Evolutionary conservation across 1,140 invertebrate species (phyloP), one percentile per base, ranked within the genome.

Genomic region (Drosophila varians): DNA sequence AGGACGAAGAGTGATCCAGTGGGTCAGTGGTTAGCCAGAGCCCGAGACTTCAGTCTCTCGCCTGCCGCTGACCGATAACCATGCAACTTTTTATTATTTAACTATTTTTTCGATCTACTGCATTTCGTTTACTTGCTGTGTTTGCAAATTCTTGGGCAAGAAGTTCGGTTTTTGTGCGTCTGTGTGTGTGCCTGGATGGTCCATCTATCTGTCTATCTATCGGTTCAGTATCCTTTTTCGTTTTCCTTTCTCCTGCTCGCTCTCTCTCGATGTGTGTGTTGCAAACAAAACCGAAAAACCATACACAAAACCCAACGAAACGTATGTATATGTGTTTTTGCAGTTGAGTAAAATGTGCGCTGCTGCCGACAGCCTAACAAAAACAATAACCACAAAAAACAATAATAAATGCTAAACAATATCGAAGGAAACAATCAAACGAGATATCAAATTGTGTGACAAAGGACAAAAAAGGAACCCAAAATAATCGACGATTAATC

Each of bases 341-440:
- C 77, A 87, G 77, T 77, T 82, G 43, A 87, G 28, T 46, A 77
- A 87, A 66, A 78, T 79, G 80, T 83, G 69, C 45, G 71, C 55
- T 48, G 71, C 55, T 45, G 36, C 71, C 36, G 54, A 57, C n/a
- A 55, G 57, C 55, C 19, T 47, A 53, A 72, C 23, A 18, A 68
- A 75, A 72, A 64, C 52, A 56, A 66, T 58, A 65, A 70, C 60
- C 38, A 8, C 34, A 52, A 69, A 14, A 23, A 51, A 64, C 23
- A 52, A 66, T 9, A 51, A 64, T 16, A 52, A 66, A 11, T 40
- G 60, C n/a, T 47, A 66, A 57, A 47, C 34, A 47, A 56, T 11
- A 36, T n/a, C 57, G 43, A 60, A 53, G 12, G 7, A 71, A 68
- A 12, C 8, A 55, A 61, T 18, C 36, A 57, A 36, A 28, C 36